Percentiles rank a stretch among this genome's conserved stretches.
Evolutionary conservation across 2,888 invertebrate species (phyloP).

Genomic region (Andrena haemorrhoa): DNA sequence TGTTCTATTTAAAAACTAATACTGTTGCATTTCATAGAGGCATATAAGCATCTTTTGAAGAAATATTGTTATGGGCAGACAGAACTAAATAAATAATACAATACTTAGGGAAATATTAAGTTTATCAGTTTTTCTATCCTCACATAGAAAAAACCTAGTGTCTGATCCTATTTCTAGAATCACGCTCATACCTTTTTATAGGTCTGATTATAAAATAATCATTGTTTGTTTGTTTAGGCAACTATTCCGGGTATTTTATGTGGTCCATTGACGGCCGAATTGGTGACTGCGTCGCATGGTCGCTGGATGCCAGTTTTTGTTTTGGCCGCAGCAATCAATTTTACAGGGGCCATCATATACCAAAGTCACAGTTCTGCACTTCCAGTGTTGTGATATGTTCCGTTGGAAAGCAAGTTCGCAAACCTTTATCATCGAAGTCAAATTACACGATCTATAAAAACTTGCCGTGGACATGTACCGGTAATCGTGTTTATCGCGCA

Average conservation of each 20-base stretch:
- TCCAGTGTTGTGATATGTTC: slow-evolving; percentile 86
- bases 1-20: too few relatives aligned
- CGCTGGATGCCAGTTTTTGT: slow-evolving; percentile 92
- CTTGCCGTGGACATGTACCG: slow-evolving; percentile 27
- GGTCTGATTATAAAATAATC: neutral
- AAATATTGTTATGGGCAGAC: too few relatives aligned
- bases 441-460: slow-evolving; percentile 21
- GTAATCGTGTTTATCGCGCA: slow-evolving; percentile 21
- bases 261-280: slow-evolving; percentile 91
- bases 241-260: slow-evolving; percentile 91
- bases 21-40: too few relatives aligned
- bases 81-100: too few relatives aligned
- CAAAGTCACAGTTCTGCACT: slow-evolving; percentile 90
- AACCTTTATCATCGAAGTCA: slow-evolving; percentile 31
- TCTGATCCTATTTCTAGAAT: too few relatives aligned
- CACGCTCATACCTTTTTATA: too few relatives aligned
- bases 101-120: too few relatives aligned
- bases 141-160: too few relatives aligned
- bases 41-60: too few relatives aligned
- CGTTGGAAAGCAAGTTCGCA: neutral
- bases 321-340: slow-evolving; percentile 90
- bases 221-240: slow-evolving; percentile 85
- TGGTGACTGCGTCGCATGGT: slow-evolving; percentile 89
- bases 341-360: slow-evolving; percentile 90
- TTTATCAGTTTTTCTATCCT: too few relatives aligned